phyloP scores from a whole-genome alignment of 2,797 vertebrate species.

The Graptemys geographica region DNA sequence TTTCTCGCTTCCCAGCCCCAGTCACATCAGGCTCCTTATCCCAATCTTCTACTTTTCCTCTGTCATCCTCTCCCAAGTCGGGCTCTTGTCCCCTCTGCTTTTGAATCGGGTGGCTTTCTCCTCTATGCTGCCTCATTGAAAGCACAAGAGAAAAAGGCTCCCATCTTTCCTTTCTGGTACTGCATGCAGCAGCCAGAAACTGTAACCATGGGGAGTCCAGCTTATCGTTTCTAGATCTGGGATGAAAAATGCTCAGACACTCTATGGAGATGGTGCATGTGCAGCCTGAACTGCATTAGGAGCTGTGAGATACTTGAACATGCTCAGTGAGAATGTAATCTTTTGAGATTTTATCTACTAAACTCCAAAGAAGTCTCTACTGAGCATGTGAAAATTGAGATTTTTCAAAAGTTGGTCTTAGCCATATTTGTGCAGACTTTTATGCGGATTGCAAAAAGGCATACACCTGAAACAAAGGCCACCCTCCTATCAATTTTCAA shows the following conservation, averaged over 20 bases:
- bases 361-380: background rate
- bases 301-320: background rate
- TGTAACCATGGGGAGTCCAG: background rate
- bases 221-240: background rate
- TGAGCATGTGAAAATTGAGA: background rate
- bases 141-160: background rate
- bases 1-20: background rate
- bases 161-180: background rate
- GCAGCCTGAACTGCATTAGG: background rate
- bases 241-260: background rate
- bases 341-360: background rate
- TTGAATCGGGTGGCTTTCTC: background rate
- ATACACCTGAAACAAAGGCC: background rate
- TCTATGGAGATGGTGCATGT: background rate
- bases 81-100: background rate
- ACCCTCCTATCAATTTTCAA: background rate
- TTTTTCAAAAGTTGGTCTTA: background rate
- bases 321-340: background rate
- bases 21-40: background rate
- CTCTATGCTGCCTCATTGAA: background rate
- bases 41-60: background rate
- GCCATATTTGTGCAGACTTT: background rate
- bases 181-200: background rate
- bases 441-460: background rate
- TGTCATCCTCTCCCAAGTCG: background rate